A percentile compares a stretch with the other conserved stretches of the same genome.
phyloP scores from a whole-genome alignment of 2,113 vertebrate species.

The Siphamia tubifer region DNA sequence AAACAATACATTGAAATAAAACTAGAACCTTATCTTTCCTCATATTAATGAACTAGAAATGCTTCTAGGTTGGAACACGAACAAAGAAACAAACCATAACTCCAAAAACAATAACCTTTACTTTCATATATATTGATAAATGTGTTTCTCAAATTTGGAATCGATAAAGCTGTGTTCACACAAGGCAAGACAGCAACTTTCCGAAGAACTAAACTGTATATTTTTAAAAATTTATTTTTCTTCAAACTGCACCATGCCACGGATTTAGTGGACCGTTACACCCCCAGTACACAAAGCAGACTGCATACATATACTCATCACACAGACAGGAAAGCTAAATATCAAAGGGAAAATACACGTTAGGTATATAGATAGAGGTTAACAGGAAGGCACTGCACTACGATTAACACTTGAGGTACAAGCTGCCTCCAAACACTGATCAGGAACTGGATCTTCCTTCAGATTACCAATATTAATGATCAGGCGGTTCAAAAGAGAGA shows the following conservation, averaged over 20 bases:
- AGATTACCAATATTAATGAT: not conserved
- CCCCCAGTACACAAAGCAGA: slow-evolving; percentile 49
- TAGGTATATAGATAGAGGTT: slow-evolving; percentile 30
- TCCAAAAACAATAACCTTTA: no score
- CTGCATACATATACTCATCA: slow-evolving; percentile 60
- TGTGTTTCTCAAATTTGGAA: no score
- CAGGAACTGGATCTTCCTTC: not conserved
- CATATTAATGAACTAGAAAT: no score
- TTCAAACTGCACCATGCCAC: not conserved
- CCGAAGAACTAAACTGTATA: no score
- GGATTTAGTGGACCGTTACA: slow-evolving; percentile 38
- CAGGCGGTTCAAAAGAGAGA: not conserved
- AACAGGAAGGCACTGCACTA: slow-evolving; percentile 63
- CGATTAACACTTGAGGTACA: slow-evolving; percentile 55
- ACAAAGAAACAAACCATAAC: no score
- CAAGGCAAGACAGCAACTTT: no score
- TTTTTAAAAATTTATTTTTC: not conserved
- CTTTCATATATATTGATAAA: no score
- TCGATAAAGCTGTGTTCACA: no score
- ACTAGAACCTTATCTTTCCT: no score
- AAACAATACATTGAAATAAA: no score
- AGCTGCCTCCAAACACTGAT: slow-evolving; percentile 66
- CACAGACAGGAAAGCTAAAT: slow-evolving; percentile 62
- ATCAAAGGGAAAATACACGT: slow-evolving; percentile 47
- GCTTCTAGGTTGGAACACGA: no score